Conservation (phyloP, 2,888 invertebrate species). For the Nematopogon swammerdamellus region DNA sequence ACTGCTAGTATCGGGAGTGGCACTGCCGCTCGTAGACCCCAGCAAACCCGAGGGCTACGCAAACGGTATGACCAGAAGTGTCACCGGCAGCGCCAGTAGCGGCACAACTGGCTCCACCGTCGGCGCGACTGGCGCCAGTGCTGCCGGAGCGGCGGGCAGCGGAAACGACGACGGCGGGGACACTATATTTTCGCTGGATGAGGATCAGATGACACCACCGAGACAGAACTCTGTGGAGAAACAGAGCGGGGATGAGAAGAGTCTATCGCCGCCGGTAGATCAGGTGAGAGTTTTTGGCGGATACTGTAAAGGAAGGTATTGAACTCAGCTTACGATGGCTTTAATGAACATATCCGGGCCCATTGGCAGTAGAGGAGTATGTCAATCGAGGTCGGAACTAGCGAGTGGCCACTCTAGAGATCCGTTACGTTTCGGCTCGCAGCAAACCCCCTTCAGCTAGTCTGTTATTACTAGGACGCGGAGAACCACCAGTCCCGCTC, state of each 20-base stretch:
- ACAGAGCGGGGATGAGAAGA: background rate
- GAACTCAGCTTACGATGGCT: too few species aligned
- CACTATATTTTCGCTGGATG: slow-evolving; percentile 81
- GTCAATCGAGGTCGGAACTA: too few species aligned
- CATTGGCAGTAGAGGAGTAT: too few species aligned
- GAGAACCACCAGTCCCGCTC: too few species aligned
- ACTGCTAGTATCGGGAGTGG: slow-evolving; percentile 72
- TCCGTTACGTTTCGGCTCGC: too few species aligned
- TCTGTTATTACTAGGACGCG: too few species aligned
- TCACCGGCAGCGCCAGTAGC: background rate
- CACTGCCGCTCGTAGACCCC: slow-evolving; percentile 55
- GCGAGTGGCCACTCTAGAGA: too few species aligned
- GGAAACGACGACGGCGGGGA: slow-evolving; percentile 62
- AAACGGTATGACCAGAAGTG: background rate
- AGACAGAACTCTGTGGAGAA: background rate
- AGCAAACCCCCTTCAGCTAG: too few species aligned
- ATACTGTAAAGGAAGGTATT: too few species aligned
- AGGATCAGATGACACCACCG: slow-evolving; percentile 54
- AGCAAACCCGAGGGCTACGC: slow-evolving; percentile 10
- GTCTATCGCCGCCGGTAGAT: background rate
- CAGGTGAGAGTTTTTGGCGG: too few species aligned
- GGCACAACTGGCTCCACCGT: slow-evolving; percentile 11
- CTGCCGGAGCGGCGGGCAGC: slow-evolving; percentile 11
- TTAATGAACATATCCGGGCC: too few species aligned
- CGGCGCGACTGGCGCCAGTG: slow-evolving; percentile 12